phyloP scores from a whole-genome alignment of 2,888 invertebrate genomes.

The Calliphora vomitoria region DNA sequence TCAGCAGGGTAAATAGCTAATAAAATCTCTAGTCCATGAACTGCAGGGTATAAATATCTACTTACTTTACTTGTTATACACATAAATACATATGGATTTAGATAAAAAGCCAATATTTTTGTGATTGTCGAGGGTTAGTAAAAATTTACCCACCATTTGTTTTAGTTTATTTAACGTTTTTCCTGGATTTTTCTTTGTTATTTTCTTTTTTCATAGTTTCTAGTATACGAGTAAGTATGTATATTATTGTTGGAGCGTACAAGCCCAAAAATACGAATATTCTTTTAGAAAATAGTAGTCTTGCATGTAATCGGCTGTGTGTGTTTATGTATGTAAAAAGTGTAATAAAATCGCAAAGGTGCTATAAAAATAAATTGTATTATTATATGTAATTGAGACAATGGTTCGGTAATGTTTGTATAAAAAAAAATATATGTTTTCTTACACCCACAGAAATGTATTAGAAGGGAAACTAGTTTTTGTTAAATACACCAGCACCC shows the following conservation, averaged over 20 bases:
- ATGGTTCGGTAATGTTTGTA: constrained; percentile 29
- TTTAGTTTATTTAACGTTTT: constrained; percentile 49
- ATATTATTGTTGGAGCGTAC: neutral
- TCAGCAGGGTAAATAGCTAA: too few species aligned
- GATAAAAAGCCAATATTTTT: constrained; percentile 50
- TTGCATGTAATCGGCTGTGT: neutral
- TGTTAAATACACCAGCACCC: too few species aligned
- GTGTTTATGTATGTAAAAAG: constrained; percentile 17
- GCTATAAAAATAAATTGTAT: constrained; percentile 73
- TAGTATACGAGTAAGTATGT: neutral
- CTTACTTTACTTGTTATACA: neutral
- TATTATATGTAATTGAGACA: constrained; percentile 70
- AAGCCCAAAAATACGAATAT: constrained; percentile 24
- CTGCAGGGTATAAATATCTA: too few species aligned
- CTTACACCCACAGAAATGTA: constrained; percentile 16
- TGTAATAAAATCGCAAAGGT: constrained; percentile 68
- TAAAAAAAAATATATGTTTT: neutral
- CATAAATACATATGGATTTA: neutral
- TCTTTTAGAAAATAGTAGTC: neutral
- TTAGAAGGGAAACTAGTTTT: too few species aligned
- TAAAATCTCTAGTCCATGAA: too few species aligned
- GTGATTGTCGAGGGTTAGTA: constrained; percentile 42
- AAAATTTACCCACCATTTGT: constrained; percentile 38
- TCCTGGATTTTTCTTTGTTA: neutral
- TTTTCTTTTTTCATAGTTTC: neutral